Conservation (phyloP, 1,140 invertebrate species). For the Papilio helenus region DNA sequence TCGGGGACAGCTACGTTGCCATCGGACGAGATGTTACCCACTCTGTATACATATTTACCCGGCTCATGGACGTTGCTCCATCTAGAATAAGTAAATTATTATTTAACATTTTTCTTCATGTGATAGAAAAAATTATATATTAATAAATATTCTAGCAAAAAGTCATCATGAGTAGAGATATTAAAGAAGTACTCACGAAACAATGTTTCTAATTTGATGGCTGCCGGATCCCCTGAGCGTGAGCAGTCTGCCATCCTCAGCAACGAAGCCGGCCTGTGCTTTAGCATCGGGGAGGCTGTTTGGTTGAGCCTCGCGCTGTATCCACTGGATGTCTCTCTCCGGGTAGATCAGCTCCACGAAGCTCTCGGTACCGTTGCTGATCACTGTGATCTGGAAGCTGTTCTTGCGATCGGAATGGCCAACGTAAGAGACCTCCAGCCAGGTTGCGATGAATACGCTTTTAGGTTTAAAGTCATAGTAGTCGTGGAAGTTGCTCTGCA, state of each 20-base stretch:
- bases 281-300: slow-evolving; percentile 91
- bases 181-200: slow-evolving; percentile 69
- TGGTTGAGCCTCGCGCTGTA: slow-evolving; percentile 88
- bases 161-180: neutral
- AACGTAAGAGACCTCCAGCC: slow-evolving; percentile 86
- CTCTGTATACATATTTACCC: slow-evolving; percentile 92
- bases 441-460: slow-evolving; percentile 89
- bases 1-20: slow-evolving; percentile 88
- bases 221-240: slow-evolving; percentile 93
- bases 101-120: neutral
- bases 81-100: slow-evolving; percentile 79
- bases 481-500: slow-evolving; percentile 88
- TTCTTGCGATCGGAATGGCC: slow-evolving; percentile 79
- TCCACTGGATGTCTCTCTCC: slow-evolving; percentile 95
- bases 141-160: too few species aligned
- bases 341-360: slow-evolving; percentile 95
- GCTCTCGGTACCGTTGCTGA: slow-evolving; percentile 91
- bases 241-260: slow-evolving; percentile 89
- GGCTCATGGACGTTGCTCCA: slow-evolving; percentile 92
- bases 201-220: slow-evolving; percentile 87
- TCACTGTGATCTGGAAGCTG: slow-evolving; percentile 92
- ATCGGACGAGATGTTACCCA: slow-evolving; percentile 86
- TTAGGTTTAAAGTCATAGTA: slow-evolving; percentile 85
- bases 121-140: neutral
- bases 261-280: slow-evolving; percentile 95